Evolutionary conservation across 2,888 invertebrate species (phyloP).

Genomic region (Eilema sororculum): DNA sequence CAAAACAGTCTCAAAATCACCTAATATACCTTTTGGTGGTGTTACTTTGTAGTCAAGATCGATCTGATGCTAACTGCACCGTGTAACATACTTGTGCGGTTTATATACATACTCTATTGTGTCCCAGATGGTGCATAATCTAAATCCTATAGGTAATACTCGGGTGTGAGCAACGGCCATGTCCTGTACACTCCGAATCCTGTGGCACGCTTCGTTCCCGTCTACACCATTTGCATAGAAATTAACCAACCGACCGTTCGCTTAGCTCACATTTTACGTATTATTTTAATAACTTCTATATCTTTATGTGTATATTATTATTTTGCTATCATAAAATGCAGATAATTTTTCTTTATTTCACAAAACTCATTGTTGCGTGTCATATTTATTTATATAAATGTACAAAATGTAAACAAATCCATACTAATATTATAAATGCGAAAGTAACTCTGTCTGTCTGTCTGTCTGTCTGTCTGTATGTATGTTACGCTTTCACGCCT

Average conservation of each 20-base stretch:
- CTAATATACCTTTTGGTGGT: too few species aligned
- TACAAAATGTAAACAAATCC: too few species aligned
- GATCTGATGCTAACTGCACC: conserved; percentile 29
- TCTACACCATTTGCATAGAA: conserved; percentile 80
- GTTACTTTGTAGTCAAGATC: conserved; percentile 16
- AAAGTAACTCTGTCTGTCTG: too few species aligned
- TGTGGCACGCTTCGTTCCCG: conserved; percentile 47
- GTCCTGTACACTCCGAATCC: conserved; percentile 34
- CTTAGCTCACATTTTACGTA: conserved; percentile 77
- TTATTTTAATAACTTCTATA: conserved; percentile 69
- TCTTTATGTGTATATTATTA: too few species aligned
- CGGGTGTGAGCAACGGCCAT: conserved; percentile 24
- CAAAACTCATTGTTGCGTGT: too few species aligned
- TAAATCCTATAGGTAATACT: conserved; percentile 53
- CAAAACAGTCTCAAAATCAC: too few species aligned
- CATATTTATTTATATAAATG: too few species aligned
- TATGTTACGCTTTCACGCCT: too few species aligned
- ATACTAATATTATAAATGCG: too few species aligned
- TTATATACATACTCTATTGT: conserved; percentile 40
- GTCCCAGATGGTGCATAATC: conserved; percentile 50
- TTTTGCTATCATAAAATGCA: too few species aligned
- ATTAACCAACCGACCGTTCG: conserved; percentile 69
- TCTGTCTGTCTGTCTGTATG: too few species aligned
- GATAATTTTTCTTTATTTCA: too few species aligned
- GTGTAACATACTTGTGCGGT: conserved; percentile 36